Conservation (phyloP, 53 echinoderm and acorn worm genomes). For the Henricia sp. region DNA sequence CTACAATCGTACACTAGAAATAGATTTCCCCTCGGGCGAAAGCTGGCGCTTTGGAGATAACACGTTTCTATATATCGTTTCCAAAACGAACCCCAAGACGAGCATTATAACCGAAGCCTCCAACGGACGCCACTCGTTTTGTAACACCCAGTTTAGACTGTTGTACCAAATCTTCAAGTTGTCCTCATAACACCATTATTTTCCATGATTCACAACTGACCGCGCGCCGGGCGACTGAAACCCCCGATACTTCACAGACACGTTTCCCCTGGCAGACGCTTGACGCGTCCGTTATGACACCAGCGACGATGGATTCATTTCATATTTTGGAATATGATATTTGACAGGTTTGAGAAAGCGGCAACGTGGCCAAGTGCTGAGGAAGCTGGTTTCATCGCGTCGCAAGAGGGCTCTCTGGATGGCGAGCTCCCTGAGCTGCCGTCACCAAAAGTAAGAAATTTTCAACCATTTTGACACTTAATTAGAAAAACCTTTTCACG, state of each 20-base stretch:
- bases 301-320: conserved; percentile 41
- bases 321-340: conserved; percentile 17
- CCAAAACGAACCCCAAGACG: too few relatives aligned
- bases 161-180: neutral
- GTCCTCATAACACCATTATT: neutral
- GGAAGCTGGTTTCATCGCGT: neutral
- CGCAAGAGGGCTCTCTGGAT: conserved; percentile 2
- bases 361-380: neutral
- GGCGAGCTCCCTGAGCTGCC: neutral
- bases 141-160: neutral
- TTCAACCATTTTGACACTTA: neutral
- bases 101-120: too few relatives aligned
- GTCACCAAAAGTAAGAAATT: neutral
- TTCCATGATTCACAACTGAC: conserved; percentile 26
- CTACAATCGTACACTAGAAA: too few relatives aligned
- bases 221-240: conserved; percentile 10
- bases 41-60: too few relatives aligned
- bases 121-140: too few relatives aligned
- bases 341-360: neutral
- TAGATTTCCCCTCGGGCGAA: too few relatives aligned
- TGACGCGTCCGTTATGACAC: neutral
- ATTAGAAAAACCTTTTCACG: too few relatives aligned
- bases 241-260: too few relatives aligned
- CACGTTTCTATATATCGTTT: too few relatives aligned
- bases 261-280: conserved; percentile 1